Percentiles rank a stretch among this genome's conserved stretches.
Evolutionary conservation across 2,113 vertebrate species (phyloP).

Genomic region (Shinisaurus crocodilurus): DNA sequence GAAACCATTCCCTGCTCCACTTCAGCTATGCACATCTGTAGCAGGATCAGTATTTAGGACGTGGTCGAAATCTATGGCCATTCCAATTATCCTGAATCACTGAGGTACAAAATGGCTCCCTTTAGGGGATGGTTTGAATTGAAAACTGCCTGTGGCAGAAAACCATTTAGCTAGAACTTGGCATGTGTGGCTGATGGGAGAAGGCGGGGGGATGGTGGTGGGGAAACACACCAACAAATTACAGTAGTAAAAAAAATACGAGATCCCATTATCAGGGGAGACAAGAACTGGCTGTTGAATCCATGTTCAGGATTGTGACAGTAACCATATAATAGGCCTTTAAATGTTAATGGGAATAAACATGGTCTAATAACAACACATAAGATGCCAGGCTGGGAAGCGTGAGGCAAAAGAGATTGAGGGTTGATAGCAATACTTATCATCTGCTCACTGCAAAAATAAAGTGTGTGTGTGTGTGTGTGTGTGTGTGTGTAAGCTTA

Average conservation of each 20-base stretch:
- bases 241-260: conserved; percentile 37
- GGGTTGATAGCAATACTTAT: conserved; percentile 47
- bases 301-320: conserved; percentile 41
- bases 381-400: conserved; percentile 36
- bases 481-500: conserved; percentile 54
- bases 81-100: background rate
- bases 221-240: conserved; percentile 39
- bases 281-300: conserved; percentile 51
- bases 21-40: background rate
- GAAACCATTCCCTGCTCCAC: background rate
- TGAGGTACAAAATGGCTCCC: rapidly evolving
- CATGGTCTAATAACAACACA: conserved; percentile 50
- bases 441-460: conserved; percentile 47
- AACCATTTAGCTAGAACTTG: conserved; percentile 16
- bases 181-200: background rate
- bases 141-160: conserved; percentile 28
- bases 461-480: too few species aligned
- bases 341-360: conserved; percentile 65
- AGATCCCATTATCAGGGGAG: conserved; percentile 55
- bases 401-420: conserved; percentile 26
- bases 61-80: background rate
- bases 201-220: background rate
- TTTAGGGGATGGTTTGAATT: background rate
- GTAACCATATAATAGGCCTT: conserved; percentile 50
- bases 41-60: background rate